phyloP scores from a whole-genome alignment of 1,140 invertebrate species.

The Drosophila simulans region DNA sequence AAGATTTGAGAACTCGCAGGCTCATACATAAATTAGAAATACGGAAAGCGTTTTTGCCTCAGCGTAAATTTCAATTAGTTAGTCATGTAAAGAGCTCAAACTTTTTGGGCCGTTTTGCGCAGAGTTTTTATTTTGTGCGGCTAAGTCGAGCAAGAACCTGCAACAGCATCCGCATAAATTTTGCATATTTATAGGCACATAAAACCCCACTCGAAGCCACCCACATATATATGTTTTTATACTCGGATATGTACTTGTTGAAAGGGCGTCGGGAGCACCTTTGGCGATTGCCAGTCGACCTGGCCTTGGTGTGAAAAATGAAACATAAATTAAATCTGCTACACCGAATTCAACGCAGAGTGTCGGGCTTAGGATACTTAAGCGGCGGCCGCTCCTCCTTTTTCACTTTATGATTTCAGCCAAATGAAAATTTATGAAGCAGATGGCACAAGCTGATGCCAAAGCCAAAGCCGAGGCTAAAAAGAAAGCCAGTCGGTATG shows the following conservation, averaged over 20 bases:
- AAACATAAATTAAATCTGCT: constrained; percentile 61
- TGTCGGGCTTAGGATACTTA: constrained; percentile 50
- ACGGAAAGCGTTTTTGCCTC: constrained; percentile 52
- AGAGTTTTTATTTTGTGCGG: constrained; percentile 25
- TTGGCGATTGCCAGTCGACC: constrained; percentile 39
- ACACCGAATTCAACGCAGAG: constrained; percentile 46
- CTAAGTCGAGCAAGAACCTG: constrained; percentile 44
- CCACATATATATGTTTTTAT: constrained; percentile 11
- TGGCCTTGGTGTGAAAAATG: constrained; percentile 51
- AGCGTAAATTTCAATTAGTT: constrained; percentile 78
- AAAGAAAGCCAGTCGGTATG: constrained; percentile 47
- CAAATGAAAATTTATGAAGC: constrained; percentile 79
- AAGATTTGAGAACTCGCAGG: constrained; percentile 22
- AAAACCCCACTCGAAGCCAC: constrained; percentile 34
- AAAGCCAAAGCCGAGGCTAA: constrained; percentile 22
- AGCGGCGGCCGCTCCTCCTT: constrained; percentile 18
- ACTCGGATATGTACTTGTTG: constrained; percentile 32
- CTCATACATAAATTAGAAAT: constrained; percentile 27
- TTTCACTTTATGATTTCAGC: constrained; percentile 53
- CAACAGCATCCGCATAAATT: constrained; percentile 55
- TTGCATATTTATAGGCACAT: constrained; percentile 59
- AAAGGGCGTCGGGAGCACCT: constrained; percentile 47
- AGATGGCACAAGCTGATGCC: constrained; percentile 45
- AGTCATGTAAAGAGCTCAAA: constrained; percentile 34
- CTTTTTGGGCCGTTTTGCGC: constrained; percentile 39